Evolutionary conservation across 2,797 vertebrate species (phyloP), one percentile per base, ranked within the genome.

Genomic region (Pelochelys cantorii): DNA sequence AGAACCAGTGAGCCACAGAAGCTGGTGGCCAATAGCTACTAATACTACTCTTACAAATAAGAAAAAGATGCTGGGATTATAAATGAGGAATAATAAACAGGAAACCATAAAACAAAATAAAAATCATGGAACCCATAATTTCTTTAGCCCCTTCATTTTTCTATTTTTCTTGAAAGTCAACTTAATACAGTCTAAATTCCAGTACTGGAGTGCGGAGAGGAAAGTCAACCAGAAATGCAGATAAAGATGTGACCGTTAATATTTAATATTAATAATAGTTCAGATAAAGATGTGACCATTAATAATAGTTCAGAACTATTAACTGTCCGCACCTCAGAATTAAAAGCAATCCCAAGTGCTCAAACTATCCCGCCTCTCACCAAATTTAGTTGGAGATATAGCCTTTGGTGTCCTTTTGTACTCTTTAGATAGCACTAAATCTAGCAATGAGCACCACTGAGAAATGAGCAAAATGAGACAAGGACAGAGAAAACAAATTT

Each of bases 271-370:
- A n/a, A n/a, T n/a, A n/a, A n/a, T n/a, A n/a, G n/a, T n/a, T n/a
- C 65, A 15, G 42, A 48, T 48, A 48, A 48, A 48, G 42, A 48
- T 48, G 42, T 48, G 42, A 48, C 42, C 42, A 8, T 48, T 88
- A 87, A 88, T 85, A 95, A 93, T 65, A 54, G 84, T 25, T 89
- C 87, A 87, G 91, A 88, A 92, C 85, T 78, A 85, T 93, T 71
- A 83, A 57, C 77, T 90, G 62, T 62, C 83, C 5, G 29, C 34
- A 62, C 54, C 42, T 86, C 59, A 2, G 81, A 82, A 56, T 1
- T 59, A 57, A 84, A 84, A 87, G 81, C 81, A 57, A 20, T 74
- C 83, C 85, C 42, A 31, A 48, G 91, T 13, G 80, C 71, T 48
- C 53, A 23, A 78, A 37, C 88, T 89, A 79, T 52, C 75, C 71